Evolutionary conservation across 2,888 invertebrate species (phyloP), one percentile per base, ranked within the genome.

Genomic region (Polyploca ridens): DNA sequence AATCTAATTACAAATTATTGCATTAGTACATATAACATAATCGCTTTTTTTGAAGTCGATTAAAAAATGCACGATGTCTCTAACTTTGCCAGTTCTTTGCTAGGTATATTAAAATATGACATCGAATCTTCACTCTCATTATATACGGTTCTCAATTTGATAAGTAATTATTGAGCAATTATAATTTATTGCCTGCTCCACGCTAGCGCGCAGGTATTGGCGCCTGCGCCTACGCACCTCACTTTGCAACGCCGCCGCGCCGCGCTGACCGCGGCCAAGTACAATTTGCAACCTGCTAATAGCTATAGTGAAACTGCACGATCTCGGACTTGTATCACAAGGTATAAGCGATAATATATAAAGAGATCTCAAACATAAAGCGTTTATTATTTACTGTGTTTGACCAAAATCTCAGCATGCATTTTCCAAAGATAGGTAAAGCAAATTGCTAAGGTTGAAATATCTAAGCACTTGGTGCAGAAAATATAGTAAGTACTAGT

Each of bases 211-310:
- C 61, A 41, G 61, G 41, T 41, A 41, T 69, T 76, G 87, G 87
- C 90, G 89, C 90, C 90, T 83, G 84, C 90, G 88, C 91, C 90
- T 83, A 90, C 90, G 87, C 88, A 70, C 70, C 69, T 71, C 62
- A 68, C 75, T 71, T 71, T 76, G 74, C 71, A 69, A 70, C 68
- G 74, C 72, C 72, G 74, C 71, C 69, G 70, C 68, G 74, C 72
- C 72, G 68, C 74, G 72, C 69, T 66, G 67, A 67, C 70, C 75
- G 64, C 72, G 69, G 68, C 66, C 62, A 69, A 79, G 81, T 81
- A 87, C 89, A 89, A 90, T 91, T 90, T 90, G 89, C 91, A 90
- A 89, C 90, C 90, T 87, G 90, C 89, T 92, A 91, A 90, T 90
- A 88, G 84, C 83, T 83, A 83, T 81, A 79, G 76, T 81, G 72